These are phyloP conservation scores for Dryas iulia DNA, from an alignment of 1,140 invertebrate genomes.

Conservation along the genomic window DNA sequence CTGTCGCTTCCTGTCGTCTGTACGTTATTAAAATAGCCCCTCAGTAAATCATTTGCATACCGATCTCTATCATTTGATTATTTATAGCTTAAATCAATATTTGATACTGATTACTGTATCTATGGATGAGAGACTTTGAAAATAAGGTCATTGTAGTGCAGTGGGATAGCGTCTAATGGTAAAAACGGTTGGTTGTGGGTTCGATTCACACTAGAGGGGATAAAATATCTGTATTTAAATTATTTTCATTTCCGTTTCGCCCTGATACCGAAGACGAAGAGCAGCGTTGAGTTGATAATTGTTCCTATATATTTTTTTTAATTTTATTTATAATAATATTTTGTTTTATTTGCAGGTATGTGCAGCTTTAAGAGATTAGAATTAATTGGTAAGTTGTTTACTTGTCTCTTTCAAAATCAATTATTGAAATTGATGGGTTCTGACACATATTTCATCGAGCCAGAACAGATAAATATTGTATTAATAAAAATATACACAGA, in stretches of 20 bases:
- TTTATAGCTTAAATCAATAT: conserved; percentile 4
- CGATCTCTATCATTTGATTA: conserved; percentile 6
- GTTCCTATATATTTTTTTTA: too few species aligned
- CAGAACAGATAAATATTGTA: too few species aligned
- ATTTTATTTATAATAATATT: background rate
- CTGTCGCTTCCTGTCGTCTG: conserved; percentile 21
- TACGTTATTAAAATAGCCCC: conserved; percentile 14
- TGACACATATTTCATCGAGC: too few species aligned
- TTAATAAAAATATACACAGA: background rate
- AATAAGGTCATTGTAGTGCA: too few species aligned
- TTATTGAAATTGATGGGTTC: background rate
- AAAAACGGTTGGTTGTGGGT: too few species aligned
- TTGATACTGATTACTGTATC: background rate
- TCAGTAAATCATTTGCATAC: conserved; percentile 5
- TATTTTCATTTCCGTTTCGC: too few species aligned
- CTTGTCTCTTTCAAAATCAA: background rate
- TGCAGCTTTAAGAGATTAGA: conserved; percentile 12
- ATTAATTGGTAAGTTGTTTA: conserved; percentile 8
- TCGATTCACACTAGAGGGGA: too few species aligned
- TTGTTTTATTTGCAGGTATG: conserved; percentile 12
- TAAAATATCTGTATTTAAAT: too few species aligned
- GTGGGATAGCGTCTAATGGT: too few species aligned
- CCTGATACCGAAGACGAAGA: too few species aligned
- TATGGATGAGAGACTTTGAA: background rate
- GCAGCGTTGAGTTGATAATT: too few species aligned